Evolutionary conservation across 2,888 invertebrate genomes (phyloP).

Genomic region (Athalia circularis): DNA sequence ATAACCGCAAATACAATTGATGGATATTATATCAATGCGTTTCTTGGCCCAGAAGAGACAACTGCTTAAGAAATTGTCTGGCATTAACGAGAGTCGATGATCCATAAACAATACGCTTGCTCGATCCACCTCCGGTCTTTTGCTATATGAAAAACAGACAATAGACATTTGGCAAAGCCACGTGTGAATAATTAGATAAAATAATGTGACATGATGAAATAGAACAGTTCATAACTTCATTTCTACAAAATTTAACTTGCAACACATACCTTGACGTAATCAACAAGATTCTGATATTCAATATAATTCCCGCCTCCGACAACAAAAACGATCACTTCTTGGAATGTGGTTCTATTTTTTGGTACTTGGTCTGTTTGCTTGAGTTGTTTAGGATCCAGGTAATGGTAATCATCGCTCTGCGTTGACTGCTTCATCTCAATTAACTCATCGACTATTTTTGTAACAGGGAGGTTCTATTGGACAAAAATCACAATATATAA

Average conservation of each 20-base stretch:
- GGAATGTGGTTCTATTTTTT: conserved; percentile 82
- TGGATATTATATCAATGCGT: conserved; percentile 73
- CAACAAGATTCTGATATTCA: conserved; percentile 98
- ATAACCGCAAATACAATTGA: conserved; percentile 16
- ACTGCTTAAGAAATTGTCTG: conserved; percentile 94
- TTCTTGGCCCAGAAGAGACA: conserved; percentile 87
- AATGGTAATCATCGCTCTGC: conserved; percentile 91
- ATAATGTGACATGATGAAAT: conserved; percentile 12
- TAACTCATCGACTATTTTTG: conserved; percentile 92
- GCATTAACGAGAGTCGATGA: conserved; percentile 96
- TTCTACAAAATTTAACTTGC: neutral
- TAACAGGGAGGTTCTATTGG: conserved; percentile 92
- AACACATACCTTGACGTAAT: conserved; percentile 87
- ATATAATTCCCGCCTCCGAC: conserved; percentile 98
- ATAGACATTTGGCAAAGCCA: conserved; percentile 31
- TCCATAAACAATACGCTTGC: conserved; percentile 94
- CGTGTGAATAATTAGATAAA: conserved; percentile 21
- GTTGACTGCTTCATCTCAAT: conserved; percentile 87
- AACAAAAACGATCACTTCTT: conserved; percentile 92
- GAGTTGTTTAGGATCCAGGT: conserved; percentile 96
- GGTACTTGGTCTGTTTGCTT: conserved; percentile 82
- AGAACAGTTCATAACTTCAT: neutral
- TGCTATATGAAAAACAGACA: conserved; percentile 77
- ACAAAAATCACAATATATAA: conserved; percentile 44
- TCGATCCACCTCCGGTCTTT: conserved; percentile 82